Percentiles rank a stretch among this genome's conserved stretches.
Evolutionary conservation across 1,140 invertebrate species (phyloP).

Genomic region (Bombus pascuorum): DNA sequence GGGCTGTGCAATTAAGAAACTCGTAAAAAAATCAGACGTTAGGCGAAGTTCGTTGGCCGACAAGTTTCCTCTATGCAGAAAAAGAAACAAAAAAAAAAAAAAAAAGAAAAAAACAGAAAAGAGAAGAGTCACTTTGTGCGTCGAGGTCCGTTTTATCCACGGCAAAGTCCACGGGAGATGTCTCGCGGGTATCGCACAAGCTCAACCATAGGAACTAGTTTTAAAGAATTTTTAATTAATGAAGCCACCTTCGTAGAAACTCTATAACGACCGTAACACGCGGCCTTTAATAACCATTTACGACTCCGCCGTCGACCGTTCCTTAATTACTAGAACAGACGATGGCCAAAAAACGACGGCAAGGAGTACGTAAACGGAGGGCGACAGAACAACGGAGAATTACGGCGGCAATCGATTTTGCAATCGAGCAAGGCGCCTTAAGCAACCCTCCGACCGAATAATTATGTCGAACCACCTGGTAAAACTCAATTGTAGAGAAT

Average conservation of each 20-base stretch:
- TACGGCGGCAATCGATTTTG: conserved; percentile 27
- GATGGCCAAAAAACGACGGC: conserved; percentile 22
- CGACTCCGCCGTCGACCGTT: conserved; percentile 28
- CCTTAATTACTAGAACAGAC: conserved; percentile 44
- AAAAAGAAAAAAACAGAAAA: background rate
- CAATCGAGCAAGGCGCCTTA: conserved; percentile 9
- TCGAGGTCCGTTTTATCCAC: background rate
- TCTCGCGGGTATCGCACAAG: conserved; percentile 28
- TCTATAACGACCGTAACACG: conserved; percentile 41
- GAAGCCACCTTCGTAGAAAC: conserved; percentile 34
- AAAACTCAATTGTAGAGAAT: conserved; percentile 1
- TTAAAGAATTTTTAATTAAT: conserved; percentile 56
- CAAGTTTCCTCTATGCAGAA: background rate
- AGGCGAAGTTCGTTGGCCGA: conserved; percentile 17
- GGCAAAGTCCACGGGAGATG: conserved; percentile 11
- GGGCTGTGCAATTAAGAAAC: conserved; percentile 6
- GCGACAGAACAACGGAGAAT: background rate
- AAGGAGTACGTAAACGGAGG: conserved; percentile 2
- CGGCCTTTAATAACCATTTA: conserved; percentile 53
- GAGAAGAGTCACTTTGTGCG: background rate
- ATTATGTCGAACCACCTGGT: conserved; percentile 22
- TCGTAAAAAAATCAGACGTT: background rate
- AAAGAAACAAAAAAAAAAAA: background rate
- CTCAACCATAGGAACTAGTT: conserved; percentile 35
- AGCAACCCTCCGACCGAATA: background rate